Evolutionary conservation across 2,113 vertebrate species (phyloP).

Genomic region (Amphiprion percula): DNA sequence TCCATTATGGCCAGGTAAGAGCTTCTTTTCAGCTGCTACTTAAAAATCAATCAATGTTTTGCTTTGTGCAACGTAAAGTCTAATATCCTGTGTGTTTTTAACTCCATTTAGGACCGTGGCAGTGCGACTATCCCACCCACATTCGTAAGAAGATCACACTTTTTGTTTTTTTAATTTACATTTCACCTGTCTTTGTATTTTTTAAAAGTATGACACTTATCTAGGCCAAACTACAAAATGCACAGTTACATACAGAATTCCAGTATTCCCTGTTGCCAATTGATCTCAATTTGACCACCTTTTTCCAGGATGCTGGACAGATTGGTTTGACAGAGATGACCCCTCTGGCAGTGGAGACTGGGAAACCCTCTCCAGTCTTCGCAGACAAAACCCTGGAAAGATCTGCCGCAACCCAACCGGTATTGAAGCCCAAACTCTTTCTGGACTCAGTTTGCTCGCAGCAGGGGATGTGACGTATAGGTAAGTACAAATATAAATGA

Average conservation of each 20-base stretch:
- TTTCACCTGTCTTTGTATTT: background rate
- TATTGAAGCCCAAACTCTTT: conserved; percentile 44
- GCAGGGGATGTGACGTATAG: conserved; percentile 42
- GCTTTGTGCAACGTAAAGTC: background rate
- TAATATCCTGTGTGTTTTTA: background rate
- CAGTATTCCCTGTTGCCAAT: background rate
- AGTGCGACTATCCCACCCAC: conserved; percentile 1
- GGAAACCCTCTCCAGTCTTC: conserved; percentile 32
- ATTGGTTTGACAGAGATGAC: conserved; percentile 66
- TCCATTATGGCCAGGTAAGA: background rate
- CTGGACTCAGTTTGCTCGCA: conserved; percentile 22
- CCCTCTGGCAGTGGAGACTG: conserved; percentile 48
- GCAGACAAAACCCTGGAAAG: conserved; percentile 21
- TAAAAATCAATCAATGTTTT: background rate
- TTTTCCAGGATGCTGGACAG: conserved; percentile 52
- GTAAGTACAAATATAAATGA: conserved; percentile 23
- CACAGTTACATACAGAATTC: background rate
- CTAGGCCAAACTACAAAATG: background rate
- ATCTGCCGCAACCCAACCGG: conserved; percentile 43
- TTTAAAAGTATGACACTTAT: too few relatives aligned
- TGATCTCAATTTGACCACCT: background rate
- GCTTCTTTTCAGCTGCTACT: background rate
- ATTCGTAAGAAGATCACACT: conserved; percentile 7
- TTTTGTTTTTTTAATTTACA: background rate
- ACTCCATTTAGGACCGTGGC: background rate